phyloP scores from a whole-genome alignment of 2,888 invertebrate species.

The Mythimna loreyi region DNA sequence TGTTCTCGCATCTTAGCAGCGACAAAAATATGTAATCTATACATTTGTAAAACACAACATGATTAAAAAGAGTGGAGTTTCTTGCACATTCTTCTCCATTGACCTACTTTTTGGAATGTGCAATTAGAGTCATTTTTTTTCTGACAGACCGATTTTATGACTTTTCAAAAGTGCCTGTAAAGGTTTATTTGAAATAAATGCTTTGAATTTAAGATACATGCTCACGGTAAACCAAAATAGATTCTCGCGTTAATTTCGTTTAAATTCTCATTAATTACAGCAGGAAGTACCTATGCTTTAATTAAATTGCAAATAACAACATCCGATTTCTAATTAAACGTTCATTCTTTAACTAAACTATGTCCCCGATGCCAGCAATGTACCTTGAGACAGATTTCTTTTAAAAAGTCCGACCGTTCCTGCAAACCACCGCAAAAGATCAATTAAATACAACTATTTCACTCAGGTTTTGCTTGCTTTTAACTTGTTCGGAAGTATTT shows the following conservation, averaged over 20 bases:
- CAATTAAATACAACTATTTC: constrained; percentile 57
- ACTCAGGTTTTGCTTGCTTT: constrained; percentile 30
- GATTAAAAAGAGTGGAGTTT: too few species aligned
- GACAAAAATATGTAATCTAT: too few species aligned
- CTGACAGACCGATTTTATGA: too few species aligned
- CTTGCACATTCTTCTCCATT: too few species aligned
- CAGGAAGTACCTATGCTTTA: constrained; percentile 7
- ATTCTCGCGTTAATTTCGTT: constrained; percentile 1
- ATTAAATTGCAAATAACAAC: constrained; percentile 48
- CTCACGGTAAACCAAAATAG: neutral
- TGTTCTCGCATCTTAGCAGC: too few species aligned
- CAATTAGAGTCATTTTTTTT: too few species aligned
- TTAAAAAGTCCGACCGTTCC: constrained; percentile 18
- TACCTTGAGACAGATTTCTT: constrained; percentile 11
- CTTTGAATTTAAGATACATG: constrained; percentile 3
- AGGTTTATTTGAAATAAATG: too few species aligned
- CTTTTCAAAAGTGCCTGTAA: too few species aligned
- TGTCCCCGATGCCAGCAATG: constrained; percentile 29
- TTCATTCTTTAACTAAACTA: constrained; percentile 16
- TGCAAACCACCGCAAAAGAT: constrained; percentile 15
- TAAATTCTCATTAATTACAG: constrained; percentile 23
- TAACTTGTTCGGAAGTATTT: constrained; percentile 36
- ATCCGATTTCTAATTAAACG: constrained; percentile 44
- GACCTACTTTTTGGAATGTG: too few species aligned
- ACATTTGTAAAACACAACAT: too few species aligned